Percentiles rank a stretch among this genome's conserved stretches.
These are phyloP conservation scores for Psilanteris sp. DNA, from an alignment of 1,140 invertebrate species.

Conservation along the genomic window DNA sequence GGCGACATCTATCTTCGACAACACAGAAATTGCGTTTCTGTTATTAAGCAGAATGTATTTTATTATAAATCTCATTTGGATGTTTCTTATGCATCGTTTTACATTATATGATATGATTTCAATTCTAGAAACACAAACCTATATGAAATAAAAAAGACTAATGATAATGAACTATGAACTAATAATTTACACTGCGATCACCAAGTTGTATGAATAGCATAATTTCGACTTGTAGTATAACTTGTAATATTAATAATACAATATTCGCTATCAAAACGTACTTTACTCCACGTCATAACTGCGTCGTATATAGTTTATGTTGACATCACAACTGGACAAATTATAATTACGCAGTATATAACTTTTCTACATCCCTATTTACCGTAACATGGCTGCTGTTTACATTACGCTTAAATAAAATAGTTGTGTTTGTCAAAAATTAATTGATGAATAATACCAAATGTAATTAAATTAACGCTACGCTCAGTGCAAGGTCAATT, in stretches of 20 bases:
- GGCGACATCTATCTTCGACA: slow-evolving; percentile 2
- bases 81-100: slow-evolving; percentile 14
- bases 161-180: slow-evolving; percentile 16
- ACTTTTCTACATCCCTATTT: no score
- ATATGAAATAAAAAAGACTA: slow-evolving; percentile 21
- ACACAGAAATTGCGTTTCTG: slow-evolving; percentile 16
- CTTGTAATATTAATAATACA: slow-evolving; percentile 13
- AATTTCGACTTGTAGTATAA: slow-evolving; percentile 3
- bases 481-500: no score
- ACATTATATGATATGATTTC: no score
- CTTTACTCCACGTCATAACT: no score
- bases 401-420: no score
- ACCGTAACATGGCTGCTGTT: no score
- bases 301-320: no score
- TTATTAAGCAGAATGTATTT: slow-evolving; percentile 39
- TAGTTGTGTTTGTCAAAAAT: no score
- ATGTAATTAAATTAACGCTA: no score
- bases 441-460: no score
- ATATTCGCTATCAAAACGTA: neutral
- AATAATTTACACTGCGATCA: slow-evolving; percentile 4
- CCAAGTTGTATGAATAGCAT: slow-evolving; percentile 4
- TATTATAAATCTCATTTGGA: slow-evolving; percentile 41
- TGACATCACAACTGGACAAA: no score
- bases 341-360: no score
- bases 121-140: slow-evolving; percentile 6